Base-by-base conservation (phyloP, 2,888 invertebrate genomes). In the Ennomos erosarius region DNA sequence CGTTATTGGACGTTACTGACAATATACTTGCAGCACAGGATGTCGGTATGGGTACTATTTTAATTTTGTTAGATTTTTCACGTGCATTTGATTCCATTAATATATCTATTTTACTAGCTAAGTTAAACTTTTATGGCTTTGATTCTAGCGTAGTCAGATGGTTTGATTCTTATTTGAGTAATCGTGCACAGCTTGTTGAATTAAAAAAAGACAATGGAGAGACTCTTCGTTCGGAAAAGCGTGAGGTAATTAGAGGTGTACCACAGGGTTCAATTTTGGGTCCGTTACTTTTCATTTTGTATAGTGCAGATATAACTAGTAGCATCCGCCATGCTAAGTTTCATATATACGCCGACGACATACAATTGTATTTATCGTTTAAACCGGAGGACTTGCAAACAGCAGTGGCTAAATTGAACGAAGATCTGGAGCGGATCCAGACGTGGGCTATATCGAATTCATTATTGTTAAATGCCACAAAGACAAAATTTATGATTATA, bases 301-400 rank as follows among this genome's bases (percentile, higher is more conserved):
- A 66, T 26, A 43, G 34, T 16, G 56, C 64, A 8, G 64, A 64
- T 53, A 39, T 64, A 1, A 43, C 10, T 1, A 48, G 37, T 0
- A 9, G 11, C 10, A 60, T 64, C 0, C 12, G 37, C 4, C n/a
- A 57, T 9, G 55, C 59, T 39, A 55, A 54, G 38, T 63, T 43
- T 34, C 59, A 63, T 37, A 50, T 67, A 2, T 62, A 64, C 34
- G 64, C 64, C 6, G 61, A 67, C 35, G 62, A 67, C 13, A 36
- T 61, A 5, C 63, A 63, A 40, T 5, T 64, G 5, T 63, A 63
- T n/a, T 45, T 52, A 0, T 60, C 66, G 3, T 55, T 44, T 40
- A 56, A 44, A 9, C 53, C 48, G 0, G 9, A 45, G 6, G 48
- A 62, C 8, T 6, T 37, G 1, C 16, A 33, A 4, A 1, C 1